Evolutionary conservation across 2,113 vertebrate species (phyloP).

Genomic region (Petaurus breviceps): DNA sequence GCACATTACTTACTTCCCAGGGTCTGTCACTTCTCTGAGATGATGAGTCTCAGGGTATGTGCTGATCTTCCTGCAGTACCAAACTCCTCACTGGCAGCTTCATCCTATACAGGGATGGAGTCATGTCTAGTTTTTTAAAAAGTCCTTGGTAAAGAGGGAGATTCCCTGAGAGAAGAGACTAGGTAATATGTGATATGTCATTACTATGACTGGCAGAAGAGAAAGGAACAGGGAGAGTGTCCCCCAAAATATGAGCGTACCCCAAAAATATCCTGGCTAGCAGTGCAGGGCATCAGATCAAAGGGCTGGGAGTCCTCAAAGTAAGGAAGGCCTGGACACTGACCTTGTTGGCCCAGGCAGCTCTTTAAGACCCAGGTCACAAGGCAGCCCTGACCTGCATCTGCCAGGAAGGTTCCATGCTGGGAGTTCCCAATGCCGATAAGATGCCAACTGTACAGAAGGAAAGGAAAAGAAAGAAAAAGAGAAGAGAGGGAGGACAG

Average conservation of each 20-base stretch:
- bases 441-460: neutral
- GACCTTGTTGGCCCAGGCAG: too few species aligned
- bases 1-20: neutral
- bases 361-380: neutral
- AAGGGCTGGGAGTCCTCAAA: neutral
- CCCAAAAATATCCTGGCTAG: neutral
- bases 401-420: neutral
- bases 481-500: neutral
- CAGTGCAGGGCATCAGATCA: too few species aligned
- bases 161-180: neutral
- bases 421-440: neutral
- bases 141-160: neutral
- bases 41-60: neutral
- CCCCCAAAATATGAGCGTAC: too few species aligned
- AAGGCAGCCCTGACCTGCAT: neutral
- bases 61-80: neutral
- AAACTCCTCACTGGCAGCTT: neutral
- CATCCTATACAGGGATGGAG: neutral
- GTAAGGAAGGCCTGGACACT: neutral
- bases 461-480: neutral
- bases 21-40: neutral
- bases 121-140: neutral
- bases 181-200: neutral
- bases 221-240: neutral
- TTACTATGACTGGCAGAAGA: neutral